phyloP scores from a whole-genome alignment of 1,140 invertebrate species.

The Sycobia sp. region DNA sequence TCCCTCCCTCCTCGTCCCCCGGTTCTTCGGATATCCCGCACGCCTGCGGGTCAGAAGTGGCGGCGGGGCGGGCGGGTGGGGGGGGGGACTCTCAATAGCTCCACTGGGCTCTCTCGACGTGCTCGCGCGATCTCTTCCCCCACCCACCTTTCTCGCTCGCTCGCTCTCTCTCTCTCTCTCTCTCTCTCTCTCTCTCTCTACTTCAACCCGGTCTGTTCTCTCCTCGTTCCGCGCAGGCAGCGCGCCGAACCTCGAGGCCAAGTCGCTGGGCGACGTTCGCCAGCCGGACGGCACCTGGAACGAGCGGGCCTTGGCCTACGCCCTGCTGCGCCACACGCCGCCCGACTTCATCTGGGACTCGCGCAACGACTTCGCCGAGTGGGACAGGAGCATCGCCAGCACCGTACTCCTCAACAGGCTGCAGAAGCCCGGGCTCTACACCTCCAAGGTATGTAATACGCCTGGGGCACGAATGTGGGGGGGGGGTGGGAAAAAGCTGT shows the following conservation, averaged over 20 bases:
- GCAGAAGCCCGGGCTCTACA: slow-evolving; percentile 50
- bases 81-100: too few species aligned
- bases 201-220: too few species aligned
- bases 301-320: slow-evolving; percentile 50
- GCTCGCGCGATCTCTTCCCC: too few species aligned
- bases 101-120: too few species aligned
- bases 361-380: slow-evolving; percentile 53
- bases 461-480: neutral
- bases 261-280: slow-evolving; percentile 49
- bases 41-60: too few species aligned
- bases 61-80: too few species aligned
- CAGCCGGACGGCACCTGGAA: slow-evolving; percentile 45
- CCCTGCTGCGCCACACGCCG: slow-evolving; percentile 41
- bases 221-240: too few species aligned
- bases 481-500: neutral
- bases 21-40: too few species aligned
- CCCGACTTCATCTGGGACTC: slow-evolving; percentile 57
- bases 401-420: slow-evolving; percentile 50
- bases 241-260: slow-evolving; percentile 42
- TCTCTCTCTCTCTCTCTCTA: too few species aligned
- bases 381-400: slow-evolving; percentile 44
- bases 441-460: slow-evolving; percentile 53
- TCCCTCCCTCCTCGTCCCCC: too few species aligned
- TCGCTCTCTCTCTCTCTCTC: too few species aligned
- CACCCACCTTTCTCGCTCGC: too few species aligned